These are phyloP conservation scores for Pteruthius melanotis DNA, from an alignment of 2,113 vertebrate species.

Conservation along the genomic window DNA sequence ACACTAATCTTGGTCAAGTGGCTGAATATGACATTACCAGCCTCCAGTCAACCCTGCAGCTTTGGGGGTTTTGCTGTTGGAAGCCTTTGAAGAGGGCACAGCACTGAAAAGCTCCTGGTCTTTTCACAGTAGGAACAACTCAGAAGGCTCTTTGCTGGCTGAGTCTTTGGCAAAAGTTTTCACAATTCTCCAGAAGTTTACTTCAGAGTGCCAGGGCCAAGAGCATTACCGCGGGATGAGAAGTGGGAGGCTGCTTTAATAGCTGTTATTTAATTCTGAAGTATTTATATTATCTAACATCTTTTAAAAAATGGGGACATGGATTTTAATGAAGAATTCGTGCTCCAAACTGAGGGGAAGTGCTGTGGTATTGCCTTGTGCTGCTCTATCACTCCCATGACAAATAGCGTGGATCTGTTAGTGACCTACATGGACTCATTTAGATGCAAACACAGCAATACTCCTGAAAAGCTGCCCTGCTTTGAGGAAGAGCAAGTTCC, in stretches of 20 bases:
- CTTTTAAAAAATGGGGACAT: background rate
- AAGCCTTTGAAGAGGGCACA: background rate
- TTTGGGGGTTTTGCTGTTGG: background rate
- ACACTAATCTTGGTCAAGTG: background rate
- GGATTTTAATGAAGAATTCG: slow-evolving; percentile 16
- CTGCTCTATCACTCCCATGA: slow-evolving; percentile 42
- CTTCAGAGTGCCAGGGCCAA: background rate
- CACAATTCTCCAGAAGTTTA: background rate
- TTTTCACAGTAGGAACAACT: background rate
- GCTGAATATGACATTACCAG: background rate
- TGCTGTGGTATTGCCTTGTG: background rate
- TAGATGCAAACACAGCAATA: slow-evolving; percentile 57
- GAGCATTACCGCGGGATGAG: background rate
- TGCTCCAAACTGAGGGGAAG: background rate
- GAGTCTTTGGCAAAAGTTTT: background rate
- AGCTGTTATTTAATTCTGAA: background rate
- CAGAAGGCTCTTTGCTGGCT: background rate
- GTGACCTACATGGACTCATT: slow-evolving; percentile 49
- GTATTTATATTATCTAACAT: background rate
- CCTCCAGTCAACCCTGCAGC: background rate
- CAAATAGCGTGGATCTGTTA: background rate
- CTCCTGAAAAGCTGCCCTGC: slow-evolving; percentile 52
- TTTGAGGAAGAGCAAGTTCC: slow-evolving; percentile 40
- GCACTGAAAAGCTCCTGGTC: background rate
- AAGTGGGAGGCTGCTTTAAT: background rate